Base-by-base conservation (phyloP, 2,888 invertebrate genomes). In the Gryllus longicercus region DNA sequence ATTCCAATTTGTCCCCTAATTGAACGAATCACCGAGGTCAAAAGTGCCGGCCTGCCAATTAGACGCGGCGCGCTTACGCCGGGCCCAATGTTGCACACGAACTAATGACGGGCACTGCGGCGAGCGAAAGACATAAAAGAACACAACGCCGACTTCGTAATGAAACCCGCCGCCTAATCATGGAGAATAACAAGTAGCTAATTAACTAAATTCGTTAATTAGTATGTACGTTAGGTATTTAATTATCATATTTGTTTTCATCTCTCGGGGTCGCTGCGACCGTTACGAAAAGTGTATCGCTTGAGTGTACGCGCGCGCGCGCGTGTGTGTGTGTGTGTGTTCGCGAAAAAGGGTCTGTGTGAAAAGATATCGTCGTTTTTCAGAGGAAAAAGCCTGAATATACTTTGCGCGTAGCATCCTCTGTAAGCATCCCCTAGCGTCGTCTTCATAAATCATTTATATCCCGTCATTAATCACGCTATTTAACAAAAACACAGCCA, bases 1-100 rank as follows among this genome's bases (percentile, higher is more conserved):
- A 63, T n/a, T 63, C 63, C 63, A 63, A 63, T 63, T 63, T 63
- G n/a, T 38, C 63, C 16, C 63, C 16, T 63, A 63, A 63, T 63
- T 63, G 63, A 63, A 63, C 63, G 63, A n/a, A 63, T 63, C 63
- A n/a, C n/a, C n/a, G n/a, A n/a, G 63, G 63, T 63, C 63, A 63
- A 63, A 63, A 63, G 63, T 63, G 63, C 16, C 63, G 63, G 63
- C n/a, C 63, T n/a, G 63, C 63, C 63, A 63, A 63, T 63, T 63
- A 63, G 63, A 63, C 63, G 38, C 38, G 63, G 63, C 63, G n/a
- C 14, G 63, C 63, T n/a, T n/a, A 18, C 63, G 38, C 38, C 38
- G 38, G 38, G 14, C 63, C 14, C 63, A 63, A 63, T 63, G 16
- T n/a, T 63, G 14, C 63, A 63, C 16, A 38, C 63, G 16, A 63